Evolutionary conservation across 2,113 vertebrate genomes (phyloP).

Genomic region (Odocoileus virginianus): DNA sequence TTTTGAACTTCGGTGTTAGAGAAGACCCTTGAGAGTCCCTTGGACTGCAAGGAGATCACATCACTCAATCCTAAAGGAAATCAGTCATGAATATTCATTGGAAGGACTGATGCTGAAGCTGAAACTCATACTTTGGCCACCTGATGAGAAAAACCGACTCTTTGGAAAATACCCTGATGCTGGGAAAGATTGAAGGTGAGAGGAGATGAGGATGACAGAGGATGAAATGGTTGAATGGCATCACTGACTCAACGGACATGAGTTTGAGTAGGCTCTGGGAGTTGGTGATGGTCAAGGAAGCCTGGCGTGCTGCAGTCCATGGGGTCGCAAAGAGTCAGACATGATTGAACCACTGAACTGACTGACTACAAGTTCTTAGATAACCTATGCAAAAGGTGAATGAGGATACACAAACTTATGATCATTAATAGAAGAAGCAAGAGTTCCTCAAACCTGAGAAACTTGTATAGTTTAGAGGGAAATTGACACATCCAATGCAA

Average conservation of each 20-base stretch:
- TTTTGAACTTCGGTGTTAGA: background rate
- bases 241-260: background rate
- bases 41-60: background rate
- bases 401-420: background rate
- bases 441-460: background rate
- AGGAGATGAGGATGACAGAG: background rate
- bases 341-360: background rate
- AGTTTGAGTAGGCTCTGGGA: background rate
- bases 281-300: background rate
- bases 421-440: background rate
- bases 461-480: background rate
- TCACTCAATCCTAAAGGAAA: background rate
- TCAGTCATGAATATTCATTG: background rate
- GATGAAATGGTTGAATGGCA: background rate
- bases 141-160: accelerated
- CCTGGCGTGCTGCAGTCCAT: background rate
- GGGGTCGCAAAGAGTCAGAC: background rate
- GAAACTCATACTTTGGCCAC: background rate
- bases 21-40: background rate
- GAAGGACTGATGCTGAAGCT: background rate
- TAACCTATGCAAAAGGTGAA: background rate
- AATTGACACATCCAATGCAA: background rate
- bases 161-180: background rate
- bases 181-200: background rate
- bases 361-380: background rate